Evolutionary conservation across 2,888 invertebrate species (phyloP), one percentile per base, ranked within the genome.

Genomic region (Diloba caeruleocephala): DNA sequence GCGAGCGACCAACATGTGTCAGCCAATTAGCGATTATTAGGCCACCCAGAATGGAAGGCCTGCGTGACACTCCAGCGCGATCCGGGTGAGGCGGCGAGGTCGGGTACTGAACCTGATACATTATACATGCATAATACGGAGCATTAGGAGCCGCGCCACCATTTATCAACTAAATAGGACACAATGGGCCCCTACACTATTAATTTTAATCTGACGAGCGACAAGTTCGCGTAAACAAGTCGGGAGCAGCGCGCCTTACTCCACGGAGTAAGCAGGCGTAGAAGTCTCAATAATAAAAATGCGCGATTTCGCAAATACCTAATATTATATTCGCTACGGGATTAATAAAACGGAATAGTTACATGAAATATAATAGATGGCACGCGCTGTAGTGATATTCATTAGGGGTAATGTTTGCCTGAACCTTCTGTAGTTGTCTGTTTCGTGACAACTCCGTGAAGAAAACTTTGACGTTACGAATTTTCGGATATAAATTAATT

Each of bases 81-180:
- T 14, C 23, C 29, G 21, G 12, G 28, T 23, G 17, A 10, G 12
- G 23, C 7, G 45, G 38, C 33, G 26, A 34, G 46, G 25, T 29
- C 46, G 42, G 45, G 50, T 25, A 37, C 36, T 45, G 58, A 67
- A 53, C 58, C 58, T 48, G 51, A 50, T 67, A 50, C 43, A 55
- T 68, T 71, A 63, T 62, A 68, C 57, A 71, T 62, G 69, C 64
- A 38, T 38, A 39, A 54, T 49, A 49, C 33, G 44, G n/a, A 51
- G 29, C 61, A 46, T 54, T 57, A 50, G 50, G 41, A 44, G 53
- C 45, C 52, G 54, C 69, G 46, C 43, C 32, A 39, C 44, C 65
- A 64, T 69, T 56, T 59, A 72, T 69, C 73, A 69, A 64, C 55
- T 63, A 72, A 69, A 68, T 72, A 72, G 69, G 69, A 53, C 65